These are phyloP conservation scores for Pagrus major DNA, from an alignment of 2,113 vertebrate species.

Conservation along the genomic window DNA sequence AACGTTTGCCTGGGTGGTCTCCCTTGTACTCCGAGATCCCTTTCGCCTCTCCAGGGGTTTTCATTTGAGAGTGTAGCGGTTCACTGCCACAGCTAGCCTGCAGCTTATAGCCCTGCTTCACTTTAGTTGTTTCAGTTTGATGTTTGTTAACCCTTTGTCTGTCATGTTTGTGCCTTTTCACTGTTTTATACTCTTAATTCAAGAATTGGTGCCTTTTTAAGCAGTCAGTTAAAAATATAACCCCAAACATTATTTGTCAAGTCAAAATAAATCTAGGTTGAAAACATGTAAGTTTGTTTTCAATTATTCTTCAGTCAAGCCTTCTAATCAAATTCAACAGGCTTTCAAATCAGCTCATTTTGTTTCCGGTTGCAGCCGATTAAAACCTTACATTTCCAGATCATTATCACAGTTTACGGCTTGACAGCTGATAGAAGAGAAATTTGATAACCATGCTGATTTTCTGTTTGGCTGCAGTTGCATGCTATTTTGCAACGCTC, in stretches of 20 bases:
- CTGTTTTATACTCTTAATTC: not conserved
- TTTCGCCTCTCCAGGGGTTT: constrained; percentile 55
- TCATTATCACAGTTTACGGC: constrained; percentile 40
- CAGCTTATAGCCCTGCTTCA: constrained; percentile 23
- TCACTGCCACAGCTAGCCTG: constrained; percentile 53
- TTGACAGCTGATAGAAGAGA: constrained; percentile 47
- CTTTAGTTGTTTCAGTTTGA: constrained; percentile 16
- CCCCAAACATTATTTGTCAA: not conserved
- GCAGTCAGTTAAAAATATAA: not conserved
- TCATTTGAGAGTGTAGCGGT: constrained; percentile 63
- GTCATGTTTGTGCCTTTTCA: not conserved
- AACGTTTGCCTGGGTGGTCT: constrained; percentile 80
- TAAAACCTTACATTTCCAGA: constrained; percentile 22
- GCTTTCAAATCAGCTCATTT: constrained; percentile 8
- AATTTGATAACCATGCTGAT: constrained; percentile 42
- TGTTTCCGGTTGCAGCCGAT: not conserved
- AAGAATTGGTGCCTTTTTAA: not conserved
- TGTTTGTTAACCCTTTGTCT: constrained; percentile 48
- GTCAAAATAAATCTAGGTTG: not conserved
- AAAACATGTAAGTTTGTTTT: not conserved
- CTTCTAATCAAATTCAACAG: not conserved
- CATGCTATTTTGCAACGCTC: constrained; percentile 7
- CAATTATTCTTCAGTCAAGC: not conserved
- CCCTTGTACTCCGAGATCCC: constrained; percentile 39
- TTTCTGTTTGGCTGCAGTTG: constrained; percentile 20